A percentile compares a stretch with the other conserved stretches of the same genome.
phyloP scores from a whole-genome alignment of 2,797 vertebrate genomes.

The Sphaeramia orbicularis region DNA sequence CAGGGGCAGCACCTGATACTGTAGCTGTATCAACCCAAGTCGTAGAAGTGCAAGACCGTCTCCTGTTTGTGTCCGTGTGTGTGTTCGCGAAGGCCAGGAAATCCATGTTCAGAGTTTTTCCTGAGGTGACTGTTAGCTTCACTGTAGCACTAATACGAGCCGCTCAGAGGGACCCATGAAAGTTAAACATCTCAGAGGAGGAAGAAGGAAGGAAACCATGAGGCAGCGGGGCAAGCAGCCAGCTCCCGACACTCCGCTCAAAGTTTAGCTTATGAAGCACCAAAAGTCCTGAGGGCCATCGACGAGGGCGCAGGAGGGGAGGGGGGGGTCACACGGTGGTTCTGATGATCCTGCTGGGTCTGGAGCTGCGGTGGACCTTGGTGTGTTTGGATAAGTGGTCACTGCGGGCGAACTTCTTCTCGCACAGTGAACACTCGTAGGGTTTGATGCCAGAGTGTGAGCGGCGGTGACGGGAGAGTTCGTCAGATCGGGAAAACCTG shows the following conservation, averaged over 20 bases:
- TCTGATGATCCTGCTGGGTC: constrained; percentile 80
- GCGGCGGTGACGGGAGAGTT: constrained; percentile 86
- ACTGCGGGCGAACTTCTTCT: constrained; percentile 89
- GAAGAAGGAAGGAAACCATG: constrained; percentile 16
- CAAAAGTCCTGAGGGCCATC: constrained; percentile 58
- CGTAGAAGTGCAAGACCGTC: constrained; percentile 1
- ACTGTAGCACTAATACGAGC: constrained; percentile 60
- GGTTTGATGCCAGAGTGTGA: constrained; percentile 89
- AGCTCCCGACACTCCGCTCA: constrained; percentile 41
- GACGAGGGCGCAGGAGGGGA: constrained; percentile 8
- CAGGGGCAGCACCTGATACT: constrained; percentile 24
- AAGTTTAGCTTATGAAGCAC: constrained; percentile 63
- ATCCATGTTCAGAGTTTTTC: constrained; percentile 68
- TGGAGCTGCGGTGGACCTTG: constrained; percentile 86
- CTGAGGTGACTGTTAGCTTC: constrained; percentile 72
- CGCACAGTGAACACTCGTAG: constrained; percentile 86
- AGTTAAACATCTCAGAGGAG: constrained; percentile 37
- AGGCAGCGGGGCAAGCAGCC: constrained; percentile 19
- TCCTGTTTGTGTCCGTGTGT: constrained; percentile 17
- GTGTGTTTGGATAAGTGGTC: constrained; percentile 89
- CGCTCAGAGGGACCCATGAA: constrained; percentile 34
- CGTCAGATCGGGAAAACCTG: constrained; percentile 88
- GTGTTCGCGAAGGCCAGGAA: constrained; percentile 46
- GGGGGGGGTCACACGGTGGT: constrained; percentile 79
- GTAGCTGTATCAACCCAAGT: constrained; percentile 8